Evolutionary conservation across 2,113 vertebrate species (phyloP).

Genomic region (Cryptomyrus ogoouensis): DNA sequence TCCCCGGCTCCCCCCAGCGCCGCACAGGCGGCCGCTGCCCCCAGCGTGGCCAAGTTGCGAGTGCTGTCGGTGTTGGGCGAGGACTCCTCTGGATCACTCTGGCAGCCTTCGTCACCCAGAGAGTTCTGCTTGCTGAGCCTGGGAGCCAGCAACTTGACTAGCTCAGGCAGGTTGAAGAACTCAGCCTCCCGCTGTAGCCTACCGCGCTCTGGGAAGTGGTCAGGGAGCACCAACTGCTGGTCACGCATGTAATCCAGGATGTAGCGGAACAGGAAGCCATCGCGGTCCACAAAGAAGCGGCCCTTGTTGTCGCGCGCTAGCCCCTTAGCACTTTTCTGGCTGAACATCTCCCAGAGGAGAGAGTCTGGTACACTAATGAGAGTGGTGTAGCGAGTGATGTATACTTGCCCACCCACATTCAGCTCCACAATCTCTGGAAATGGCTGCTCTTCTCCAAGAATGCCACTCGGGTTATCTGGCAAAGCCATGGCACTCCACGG

Average conservation of each 20-base stretch:
- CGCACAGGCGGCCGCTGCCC: slow-evolving; percentile 39
- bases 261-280: slow-evolving; percentile 90
- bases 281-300: slow-evolving; percentile 84
- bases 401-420: slow-evolving; percentile 89
- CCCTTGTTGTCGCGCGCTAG: slow-evolving; percentile 87
- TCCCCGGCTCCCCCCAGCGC: slow-evolving; percentile 42
- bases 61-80: slow-evolving; percentile 59
- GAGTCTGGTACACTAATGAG: slow-evolving; percentile 81
- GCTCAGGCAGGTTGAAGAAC: slow-evolving; percentile 81
- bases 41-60: slow-evolving; percentile 55
- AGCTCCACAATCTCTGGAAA: slow-evolving; percentile 90
- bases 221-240: slow-evolving; percentile 81
- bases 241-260: slow-evolving; percentile 90
- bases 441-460: slow-evolving; percentile 60
- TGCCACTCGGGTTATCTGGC: slow-evolving; percentile 60
- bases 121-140: slow-evolving; percentile 85
- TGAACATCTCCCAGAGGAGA: slow-evolving; percentile 86
- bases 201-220: slow-evolving; percentile 83
- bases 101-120: slow-evolving; percentile 73
- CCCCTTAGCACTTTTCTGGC: slow-evolving; percentile 62
- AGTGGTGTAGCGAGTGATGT: slow-evolving; percentile 85
- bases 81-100: slow-evolving; percentile 78
- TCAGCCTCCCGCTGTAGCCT: slow-evolving; percentile 85
- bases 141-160: slow-evolving; percentile 73
- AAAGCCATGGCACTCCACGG: slow-evolving; percentile 66